Percentiles rank a stretch among this genome's conserved stretches.
Conservation (phyloP, 1,140 invertebrate genomes). For the Saccostrea cuccullata region DNA sequence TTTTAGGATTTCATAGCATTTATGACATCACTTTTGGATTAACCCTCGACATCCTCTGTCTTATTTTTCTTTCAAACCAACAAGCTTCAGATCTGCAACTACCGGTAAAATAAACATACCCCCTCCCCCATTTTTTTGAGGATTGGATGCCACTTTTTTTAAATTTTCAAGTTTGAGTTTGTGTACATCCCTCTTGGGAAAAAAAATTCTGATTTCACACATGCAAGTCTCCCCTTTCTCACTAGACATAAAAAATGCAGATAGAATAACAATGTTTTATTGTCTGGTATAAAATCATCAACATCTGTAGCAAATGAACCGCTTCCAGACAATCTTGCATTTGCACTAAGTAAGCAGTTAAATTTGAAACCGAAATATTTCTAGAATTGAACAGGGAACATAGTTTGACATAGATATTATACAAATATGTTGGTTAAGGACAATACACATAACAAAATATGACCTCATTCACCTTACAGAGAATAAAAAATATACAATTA, state of each 20-base stretch:
- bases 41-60: no score
- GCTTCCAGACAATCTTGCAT: constrained; percentile 28
- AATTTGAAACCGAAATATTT: constrained; percentile 2
- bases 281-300: constrained; percentile 37
- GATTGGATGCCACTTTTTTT: no score
- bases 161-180: no score
- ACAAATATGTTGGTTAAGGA: neutral
- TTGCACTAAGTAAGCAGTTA: constrained; percentile 21
- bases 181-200: no score
- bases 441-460: constrained; percentile 3
- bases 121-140: no score
- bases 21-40: no score
- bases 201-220: no score
- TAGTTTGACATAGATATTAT: neutral
- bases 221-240: no score
- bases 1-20: no score
- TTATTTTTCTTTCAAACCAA: no score
- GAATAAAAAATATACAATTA: neutral
- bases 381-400: neutral
- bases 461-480: neutral
- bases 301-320: constrained; percentile 35
- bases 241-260: neutral
- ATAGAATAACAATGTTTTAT: neutral
- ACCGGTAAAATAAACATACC: no score
- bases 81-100: no score